These are phyloP conservation scores for Ichneumon xanthorius DNA, from an alignment of 2,888 invertebrate species.

Conservation along the genomic window DNA sequence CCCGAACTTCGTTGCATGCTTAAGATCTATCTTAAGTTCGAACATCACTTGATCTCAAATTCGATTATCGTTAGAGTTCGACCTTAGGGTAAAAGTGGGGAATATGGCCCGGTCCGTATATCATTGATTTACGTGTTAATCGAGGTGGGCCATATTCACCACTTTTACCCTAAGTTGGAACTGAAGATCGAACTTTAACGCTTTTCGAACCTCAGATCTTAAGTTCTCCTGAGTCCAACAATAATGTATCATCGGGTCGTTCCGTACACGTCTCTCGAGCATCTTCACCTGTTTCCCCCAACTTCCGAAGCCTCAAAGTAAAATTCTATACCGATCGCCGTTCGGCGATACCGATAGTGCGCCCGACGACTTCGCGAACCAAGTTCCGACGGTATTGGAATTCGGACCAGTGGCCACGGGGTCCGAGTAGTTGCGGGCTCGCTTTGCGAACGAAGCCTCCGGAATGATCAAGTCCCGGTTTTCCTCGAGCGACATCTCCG, in stretches of 20 bases:
- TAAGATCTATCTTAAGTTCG: no score
- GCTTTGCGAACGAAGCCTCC: slow-evolving; percentile 52
- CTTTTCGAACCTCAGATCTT: no score
- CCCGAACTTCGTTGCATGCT: no score
- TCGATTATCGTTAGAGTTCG: no score
- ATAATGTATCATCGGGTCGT: slow-evolving; percentile 3
- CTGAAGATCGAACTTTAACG: no score
- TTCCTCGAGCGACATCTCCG: slow-evolving; percentile 52
- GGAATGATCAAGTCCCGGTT: slow-evolving; percentile 56
- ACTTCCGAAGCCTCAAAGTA: slow-evolving; percentile 4
- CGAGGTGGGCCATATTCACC: no score
- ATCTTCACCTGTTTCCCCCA: background rate
- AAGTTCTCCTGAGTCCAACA: no score
- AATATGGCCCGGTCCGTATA: no score
- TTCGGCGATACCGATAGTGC: slow-evolving; percentile 12
- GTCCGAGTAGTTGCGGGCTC: slow-evolving; percentile 35
- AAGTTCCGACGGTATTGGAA: slow-evolving; percentile 50
- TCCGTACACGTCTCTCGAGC: slow-evolving; percentile 8
- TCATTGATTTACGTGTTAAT: no score
- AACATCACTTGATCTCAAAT: no score
- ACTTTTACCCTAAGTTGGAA: no score
- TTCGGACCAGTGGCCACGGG: slow-evolving; percentile 41
- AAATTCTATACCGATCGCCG: background rate
- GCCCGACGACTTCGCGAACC: slow-evolving; percentile 22
- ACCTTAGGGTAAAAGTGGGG: no score